Percentiles rank a stretch among this genome's conserved stretches.
phyloP scores from a whole-genome alignment of 2,888 invertebrate species.

The Anthophora plumipes region DNA sequence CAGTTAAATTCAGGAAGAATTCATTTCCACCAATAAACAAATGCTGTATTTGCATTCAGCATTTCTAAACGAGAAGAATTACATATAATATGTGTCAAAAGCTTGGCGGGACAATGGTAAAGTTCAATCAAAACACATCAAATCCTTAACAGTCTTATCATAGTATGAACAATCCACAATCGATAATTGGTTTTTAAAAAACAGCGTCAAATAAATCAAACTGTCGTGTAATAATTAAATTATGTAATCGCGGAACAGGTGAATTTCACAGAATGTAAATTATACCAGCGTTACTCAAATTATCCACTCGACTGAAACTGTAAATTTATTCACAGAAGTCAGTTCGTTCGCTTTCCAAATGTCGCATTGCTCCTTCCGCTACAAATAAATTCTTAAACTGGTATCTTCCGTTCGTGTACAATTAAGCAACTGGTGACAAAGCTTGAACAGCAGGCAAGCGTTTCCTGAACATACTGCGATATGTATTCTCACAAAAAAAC shows the following conservation, averaged over 20 bases:
- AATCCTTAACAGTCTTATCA: no score
- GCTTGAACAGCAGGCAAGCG: constrained; percentile 72
- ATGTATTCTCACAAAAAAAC: constrained; percentile 16
- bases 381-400: constrained; percentile 68
- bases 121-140: no score
- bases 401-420: constrained; percentile 55
- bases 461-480: constrained; percentile 58
- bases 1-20: no score
- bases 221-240: background rate
- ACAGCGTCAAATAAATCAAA: no score
- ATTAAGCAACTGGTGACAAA: constrained; percentile 72
- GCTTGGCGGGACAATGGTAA: no score
- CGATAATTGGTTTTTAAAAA: background rate
- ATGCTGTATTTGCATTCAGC: no score
- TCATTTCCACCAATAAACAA: no score
- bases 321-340: constrained; percentile 46
- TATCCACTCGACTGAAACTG: constrained; percentile 27
- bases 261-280: constrained; percentile 28
- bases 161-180: background rate
- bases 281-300: constrained; percentile 25
- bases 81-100: no score
- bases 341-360: constrained; percentile 75
- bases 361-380: constrained; percentile 68
- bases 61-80: no score
- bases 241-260: constrained; percentile 3